Base-by-base conservation (phyloP, 2,797 vertebrate species). In the Dallia pectoralis region DNA sequence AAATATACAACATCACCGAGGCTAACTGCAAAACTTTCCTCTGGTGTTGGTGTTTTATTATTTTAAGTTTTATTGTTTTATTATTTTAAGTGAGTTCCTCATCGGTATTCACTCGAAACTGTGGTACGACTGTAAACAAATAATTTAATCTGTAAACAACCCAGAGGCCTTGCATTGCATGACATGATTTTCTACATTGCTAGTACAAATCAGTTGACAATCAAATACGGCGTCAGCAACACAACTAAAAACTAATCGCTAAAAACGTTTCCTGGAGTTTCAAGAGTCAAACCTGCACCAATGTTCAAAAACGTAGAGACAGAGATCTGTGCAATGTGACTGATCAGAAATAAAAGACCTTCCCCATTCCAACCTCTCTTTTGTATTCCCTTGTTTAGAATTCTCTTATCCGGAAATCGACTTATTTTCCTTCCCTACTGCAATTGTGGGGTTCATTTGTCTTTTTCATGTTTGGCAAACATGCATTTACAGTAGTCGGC, bases 1-100 rank as follows among this genome's bases (percentile, higher is more conserved):
- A 87, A 88, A 83, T 40, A 15, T 82, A 59, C 85, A 69, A 85
- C 73, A 79, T 77, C 86, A 73, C 70, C 70, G 2, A 85, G 79
- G 82, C 79, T 71, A 81, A 82, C 81, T 77, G 15, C 19, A 73
- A 70, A 87, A 80, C 73, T 67, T 7, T 16, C 8, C 59, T 69
- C 19, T 74, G 74, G 74, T 78, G 81, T 81, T 74, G 75, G 67
- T 6, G 0, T 33, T 22, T 56, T 7, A 30, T 70, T 14, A 30
- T 70, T 6, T 62, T 30, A 18, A 70, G 33, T 87, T n/a, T n/a
- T n/a, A n/a, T 56, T 63, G 33, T 33, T 22, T 56, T 7, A 30
- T 70, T 14, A 30, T 70, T 6, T 62, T 30, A 18, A 70, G 33
- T 87, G 88, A 90, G 36, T 40, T 44, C 40, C 80, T 88, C 86